phyloP scores from a whole-genome alignment of 2,888 invertebrate genomes.

The Tachina lurida region DNA sequence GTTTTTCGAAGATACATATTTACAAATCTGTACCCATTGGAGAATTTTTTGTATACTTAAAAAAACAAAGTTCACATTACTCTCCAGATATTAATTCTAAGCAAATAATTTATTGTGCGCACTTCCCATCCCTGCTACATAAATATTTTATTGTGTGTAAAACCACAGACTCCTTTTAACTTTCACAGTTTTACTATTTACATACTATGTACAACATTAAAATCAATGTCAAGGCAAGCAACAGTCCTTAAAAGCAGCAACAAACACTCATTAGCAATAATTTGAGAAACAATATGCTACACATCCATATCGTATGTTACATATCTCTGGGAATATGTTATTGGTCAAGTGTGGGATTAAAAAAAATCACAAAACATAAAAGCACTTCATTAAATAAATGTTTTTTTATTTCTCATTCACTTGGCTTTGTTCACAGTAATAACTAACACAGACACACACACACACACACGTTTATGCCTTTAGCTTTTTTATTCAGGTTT shows the following conservation, averaged over 20 bases:
- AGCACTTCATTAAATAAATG: constrained; percentile 6
- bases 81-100: too few species aligned
- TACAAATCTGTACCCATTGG: too few species aligned
- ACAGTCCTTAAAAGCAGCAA: constrained; percentile 11
- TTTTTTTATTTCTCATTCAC: not conserved
- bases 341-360: not conserved
- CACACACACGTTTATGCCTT: not conserved
- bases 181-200: not conserved
- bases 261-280: constrained; percentile 7
- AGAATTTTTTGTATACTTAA: too few species aligned
- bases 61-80: too few species aligned
- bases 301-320: not conserved
- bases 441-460: not conserved
- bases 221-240: constrained; percentile 65
- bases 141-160: not conserved
- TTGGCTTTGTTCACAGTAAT: not conserved
- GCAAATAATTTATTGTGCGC: not conserved
- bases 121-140: constrained; percentile 1
- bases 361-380: constrained; percentile 17
- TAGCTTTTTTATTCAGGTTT: not conserved
- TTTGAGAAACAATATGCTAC: constrained; percentile 20
- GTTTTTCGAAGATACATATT: too few species aligned
- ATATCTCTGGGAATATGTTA: not conserved
- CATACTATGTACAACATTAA: constrained; percentile 15
- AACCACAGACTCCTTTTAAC: not conserved